Evolutionary conservation across 2,113 vertebrate species (phyloP), one percentile per base, ranked within the genome.

Genomic region (Myrmophylax atrothorax): DNA sequence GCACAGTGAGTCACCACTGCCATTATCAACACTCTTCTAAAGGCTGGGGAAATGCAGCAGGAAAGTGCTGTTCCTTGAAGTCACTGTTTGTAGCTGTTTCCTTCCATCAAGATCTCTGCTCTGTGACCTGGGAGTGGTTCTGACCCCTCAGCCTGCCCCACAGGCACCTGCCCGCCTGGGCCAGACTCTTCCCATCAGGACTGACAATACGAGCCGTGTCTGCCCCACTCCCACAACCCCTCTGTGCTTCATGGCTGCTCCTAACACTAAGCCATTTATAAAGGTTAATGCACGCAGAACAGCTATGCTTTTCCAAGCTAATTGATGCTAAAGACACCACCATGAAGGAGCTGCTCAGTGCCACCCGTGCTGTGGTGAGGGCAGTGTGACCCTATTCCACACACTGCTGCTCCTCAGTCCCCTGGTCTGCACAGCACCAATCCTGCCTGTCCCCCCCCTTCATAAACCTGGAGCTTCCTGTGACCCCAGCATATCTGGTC

Each of bases 231-330:
- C 70, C 66, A 40, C 3, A 5, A 12, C 49, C 49, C 62, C 72
- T 74, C 33, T 0, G 2, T 16, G 87, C 69, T 52, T 50, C 25
- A 22, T 0, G 4, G 59, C 52, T 67, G 64, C 73, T 55, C 55
- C 77, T 64, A 4, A 0, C 24, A 8, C 53, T 26, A 70, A 69
- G 50, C 25, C 46, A 18, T 50, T 80, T 74, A n/a, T 14, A 70
- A 83, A 96, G 83, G 82, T 94, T 79, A 96, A 93, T 77, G 83
- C 46, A 80, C 47, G 63, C 82, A 58, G 59, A 79, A 80, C 63
- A 55, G 72, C 46, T 6, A 31, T 3, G 72, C 67, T 62, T 69
- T 31, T 44, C 59, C 53, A 59, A 46, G 53, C 49, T 69, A 76
- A 94, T 4, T 66, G 82, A 50, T 66, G 75, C 55, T 80, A 58